Evolutionary conservation across 2,888 invertebrate species (phyloP).

Genomic region (Zeuzera pyrina): DNA sequence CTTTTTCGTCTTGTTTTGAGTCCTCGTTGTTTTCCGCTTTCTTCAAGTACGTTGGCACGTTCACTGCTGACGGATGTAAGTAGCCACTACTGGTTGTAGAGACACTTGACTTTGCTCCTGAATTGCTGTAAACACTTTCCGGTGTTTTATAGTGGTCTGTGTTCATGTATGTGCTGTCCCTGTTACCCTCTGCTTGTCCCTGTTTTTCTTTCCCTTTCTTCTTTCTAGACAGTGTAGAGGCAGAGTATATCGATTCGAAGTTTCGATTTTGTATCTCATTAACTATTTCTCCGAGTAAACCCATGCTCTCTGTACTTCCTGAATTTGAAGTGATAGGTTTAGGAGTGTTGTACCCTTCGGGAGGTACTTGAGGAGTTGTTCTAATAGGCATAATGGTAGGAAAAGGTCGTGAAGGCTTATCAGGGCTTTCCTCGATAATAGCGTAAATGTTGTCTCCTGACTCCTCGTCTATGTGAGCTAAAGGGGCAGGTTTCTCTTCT

Average conservation of each 20-base stretch:
- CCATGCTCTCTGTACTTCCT: slow-evolving; percentile 79
- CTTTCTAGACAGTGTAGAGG: slow-evolving; percentile 78
- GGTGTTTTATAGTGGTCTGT: slow-evolving; percentile 73
- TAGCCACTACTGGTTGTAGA: slow-evolving; percentile 82
- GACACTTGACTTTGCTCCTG: slow-evolving; percentile 72
- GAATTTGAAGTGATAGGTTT: slow-evolving; percentile 55
- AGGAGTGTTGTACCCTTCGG: slow-evolving; percentile 61
- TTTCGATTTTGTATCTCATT: slow-evolving; percentile 90
- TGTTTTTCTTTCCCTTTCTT: slow-evolving; percentile 63
- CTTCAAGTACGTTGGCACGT: slow-evolving; percentile 69
- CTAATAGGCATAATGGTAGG: slow-evolving; percentile 41
- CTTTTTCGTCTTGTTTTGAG: slow-evolving; percentile 37
- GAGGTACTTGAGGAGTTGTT: slow-evolving; percentile 51
- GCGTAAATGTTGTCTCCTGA: slow-evolving; percentile 88
- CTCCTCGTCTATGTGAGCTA: slow-evolving; percentile 77
- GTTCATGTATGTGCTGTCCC: slow-evolving; percentile 75
- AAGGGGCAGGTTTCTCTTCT: slow-evolving; percentile 75
- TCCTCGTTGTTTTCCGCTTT: slow-evolving; percentile 30
- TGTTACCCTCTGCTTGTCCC: slow-evolving; percentile 35
- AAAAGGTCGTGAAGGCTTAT: slow-evolving; percentile 50
- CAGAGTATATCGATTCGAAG: slow-evolving; percentile 90
- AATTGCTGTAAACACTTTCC: slow-evolving; percentile 77
- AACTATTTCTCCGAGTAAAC: slow-evolving; percentile 88
- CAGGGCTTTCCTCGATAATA: slow-evolving; percentile 86
- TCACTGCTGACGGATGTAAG: slow-evolving; percentile 80